Evolutionary conservation across 64 coral and sea anemone genomes (phyloP).

Genomic region (Anthopleura sola): DNA sequence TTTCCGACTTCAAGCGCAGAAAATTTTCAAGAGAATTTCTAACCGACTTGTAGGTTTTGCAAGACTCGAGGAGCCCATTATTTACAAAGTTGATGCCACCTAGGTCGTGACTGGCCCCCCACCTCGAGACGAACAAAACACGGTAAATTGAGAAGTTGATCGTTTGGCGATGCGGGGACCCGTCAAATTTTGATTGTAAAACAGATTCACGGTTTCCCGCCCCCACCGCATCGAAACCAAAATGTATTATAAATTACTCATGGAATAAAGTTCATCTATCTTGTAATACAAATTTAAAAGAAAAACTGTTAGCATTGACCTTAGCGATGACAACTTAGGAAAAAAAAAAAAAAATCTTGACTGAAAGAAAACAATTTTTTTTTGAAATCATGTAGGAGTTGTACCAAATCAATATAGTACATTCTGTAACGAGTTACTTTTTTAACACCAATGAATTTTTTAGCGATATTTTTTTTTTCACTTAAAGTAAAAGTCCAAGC

Average conservation of each 20-base stretch:
- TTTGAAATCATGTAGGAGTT: too few species aligned
- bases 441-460: neutral
- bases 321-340: neutral
- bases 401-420: neutral
- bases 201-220: constrained; percentile 59
- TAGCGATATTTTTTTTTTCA: neutral
- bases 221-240: constrained; percentile 41
- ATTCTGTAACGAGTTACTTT: neutral
- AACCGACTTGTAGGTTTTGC: constrained; percentile 56
- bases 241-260: constrained; percentile 11
- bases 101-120: constrained; percentile 47
- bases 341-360: neutral
- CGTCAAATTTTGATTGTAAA: constrained; percentile 72
- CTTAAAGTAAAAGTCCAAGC: neutral
- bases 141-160: constrained; percentile 66
- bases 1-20: neutral
- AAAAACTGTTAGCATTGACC: neutral
- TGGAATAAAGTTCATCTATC: neutral
- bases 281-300: neutral
- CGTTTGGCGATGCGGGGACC: constrained; percentile 48
- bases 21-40: constrained; percentile 49
- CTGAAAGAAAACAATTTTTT: too few species aligned
- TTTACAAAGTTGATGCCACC: constrained; percentile 58
- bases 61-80: constrained; percentile 75
- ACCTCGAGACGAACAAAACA: constrained; percentile 51